Percentiles rank a stretch among this genome's conserved stretches.
These are phyloP conservation scores for Drosophila melanosoma DNA, from an alignment of 2,888 invertebrate species.

Conservation along the genomic window DNA sequence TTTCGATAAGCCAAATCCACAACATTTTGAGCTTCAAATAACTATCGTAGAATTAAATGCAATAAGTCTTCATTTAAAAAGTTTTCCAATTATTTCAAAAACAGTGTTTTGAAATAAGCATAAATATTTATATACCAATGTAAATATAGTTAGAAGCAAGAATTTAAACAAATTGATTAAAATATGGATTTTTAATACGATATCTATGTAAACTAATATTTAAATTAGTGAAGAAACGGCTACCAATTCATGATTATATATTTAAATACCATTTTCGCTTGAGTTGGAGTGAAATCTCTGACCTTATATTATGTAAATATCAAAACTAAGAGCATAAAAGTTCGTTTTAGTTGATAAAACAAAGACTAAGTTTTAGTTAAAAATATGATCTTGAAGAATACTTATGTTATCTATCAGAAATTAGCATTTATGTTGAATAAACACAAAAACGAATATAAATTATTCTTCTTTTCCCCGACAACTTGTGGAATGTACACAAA, in stretches of 20 bases:
- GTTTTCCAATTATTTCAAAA: neutral
- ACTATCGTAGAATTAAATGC: neutral
- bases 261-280: neutral
- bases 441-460: no score
- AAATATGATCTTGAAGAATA: neutral
- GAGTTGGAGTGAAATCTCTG: neutral
- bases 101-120: accelerated
- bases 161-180: neutral
- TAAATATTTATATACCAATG: neutral
- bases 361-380: neutral
- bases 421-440: neutral
- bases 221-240: neutral
- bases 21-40: neutral
- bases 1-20: neutral
- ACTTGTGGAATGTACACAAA: neutral
- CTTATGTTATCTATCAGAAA: neutral
- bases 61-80: neutral
- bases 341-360: neutral
- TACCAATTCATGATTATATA: neutral
- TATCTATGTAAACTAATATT: neutral
- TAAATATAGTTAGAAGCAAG: neutral
- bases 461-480: no score
- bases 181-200: neutral
- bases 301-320: neutral
- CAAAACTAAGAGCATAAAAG: neutral